phyloP scores from a whole-genome alignment of 2,888 invertebrate genomes.

The Nymphalis c-album region DNA sequence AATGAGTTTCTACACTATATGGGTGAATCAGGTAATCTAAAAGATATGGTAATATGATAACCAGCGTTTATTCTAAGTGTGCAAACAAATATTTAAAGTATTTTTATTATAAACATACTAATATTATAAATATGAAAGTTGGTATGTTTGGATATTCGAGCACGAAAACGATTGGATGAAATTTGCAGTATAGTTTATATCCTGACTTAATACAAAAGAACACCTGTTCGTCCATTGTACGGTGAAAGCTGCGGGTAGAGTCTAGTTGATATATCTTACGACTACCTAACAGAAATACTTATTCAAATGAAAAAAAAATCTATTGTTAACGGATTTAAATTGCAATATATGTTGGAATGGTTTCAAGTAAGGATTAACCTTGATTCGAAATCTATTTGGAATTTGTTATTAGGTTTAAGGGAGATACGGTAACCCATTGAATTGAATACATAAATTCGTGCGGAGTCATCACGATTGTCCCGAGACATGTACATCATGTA shows the following conservation, averaged over 20 bases:
- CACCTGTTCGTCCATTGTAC: no score
- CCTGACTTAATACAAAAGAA: no score
- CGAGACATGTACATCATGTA: background rate
- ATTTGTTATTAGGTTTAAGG: slow-evolving; percentile 15
- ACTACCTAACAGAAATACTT: background rate
- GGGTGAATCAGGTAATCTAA: slow-evolving; percentile 28
- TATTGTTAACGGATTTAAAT: slow-evolving; percentile 17
- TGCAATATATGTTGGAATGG: slow-evolving; percentile 11
- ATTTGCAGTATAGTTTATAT: no score
- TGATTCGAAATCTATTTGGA: slow-evolving; percentile 13
- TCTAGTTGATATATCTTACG: no score
- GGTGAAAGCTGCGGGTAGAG: no score
- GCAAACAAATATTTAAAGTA: slow-evolving; percentile 39
- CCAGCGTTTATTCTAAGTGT: slow-evolving; percentile 20
- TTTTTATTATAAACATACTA: slow-evolving; percentile 16
- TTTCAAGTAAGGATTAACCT: slow-evolving; percentile 26
- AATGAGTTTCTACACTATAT: slow-evolving; percentile 38
- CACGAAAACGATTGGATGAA: no score
- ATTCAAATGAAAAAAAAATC: background rate
- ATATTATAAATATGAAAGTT: background rate
- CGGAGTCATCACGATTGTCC: background rate
- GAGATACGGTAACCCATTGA: slow-evolving; percentile 12
- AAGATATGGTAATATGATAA: slow-evolving; percentile 29
- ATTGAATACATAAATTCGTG: slow-evolving; percentile 21
- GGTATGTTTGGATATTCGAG: no score